Conservation (phyloP, 1,140 invertebrate genomes). For the Triops longicaudatus region DNA sequence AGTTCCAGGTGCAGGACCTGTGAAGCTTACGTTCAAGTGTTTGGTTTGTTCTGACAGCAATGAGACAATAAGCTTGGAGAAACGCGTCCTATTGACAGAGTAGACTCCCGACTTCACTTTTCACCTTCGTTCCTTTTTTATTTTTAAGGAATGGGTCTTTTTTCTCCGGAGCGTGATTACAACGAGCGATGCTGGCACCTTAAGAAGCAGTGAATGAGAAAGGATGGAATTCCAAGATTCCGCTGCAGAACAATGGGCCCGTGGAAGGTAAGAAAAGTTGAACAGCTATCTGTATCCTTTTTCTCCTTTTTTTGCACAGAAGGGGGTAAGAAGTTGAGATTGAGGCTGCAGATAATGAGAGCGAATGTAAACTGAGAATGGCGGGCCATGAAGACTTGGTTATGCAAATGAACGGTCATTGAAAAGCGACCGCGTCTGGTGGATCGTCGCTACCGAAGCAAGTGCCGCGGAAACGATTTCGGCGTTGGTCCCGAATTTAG, state of each 20-base stretch:
- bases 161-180: not conserved
- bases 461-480: not conserved
- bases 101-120: not conserved
- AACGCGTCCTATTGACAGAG: not conserved
- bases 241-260: not conserved
- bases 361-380: constrained; percentile 5
- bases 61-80: constrained; percentile 2
- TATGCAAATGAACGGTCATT: not conserved
- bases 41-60: not conserved
- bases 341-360: not conserved
- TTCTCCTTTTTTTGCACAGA: not conserved
- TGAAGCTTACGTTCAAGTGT: not conserved
- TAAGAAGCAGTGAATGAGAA: not conserved
- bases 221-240: not conserved
- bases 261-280: not conserved
- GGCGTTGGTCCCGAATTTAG: not conserved
- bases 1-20: not conserved
- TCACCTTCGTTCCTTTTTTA: not conserved
- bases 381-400: not conserved
- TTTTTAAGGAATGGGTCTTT: not conserved
- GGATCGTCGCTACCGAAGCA: not conserved
- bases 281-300: not conserved
- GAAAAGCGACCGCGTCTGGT: not conserved
- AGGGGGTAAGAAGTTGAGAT: not conserved
- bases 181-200: not conserved